Base-by-base conservation (phyloP, 2,113 vertebrate species). In the Antechinus stuartii region DNA sequence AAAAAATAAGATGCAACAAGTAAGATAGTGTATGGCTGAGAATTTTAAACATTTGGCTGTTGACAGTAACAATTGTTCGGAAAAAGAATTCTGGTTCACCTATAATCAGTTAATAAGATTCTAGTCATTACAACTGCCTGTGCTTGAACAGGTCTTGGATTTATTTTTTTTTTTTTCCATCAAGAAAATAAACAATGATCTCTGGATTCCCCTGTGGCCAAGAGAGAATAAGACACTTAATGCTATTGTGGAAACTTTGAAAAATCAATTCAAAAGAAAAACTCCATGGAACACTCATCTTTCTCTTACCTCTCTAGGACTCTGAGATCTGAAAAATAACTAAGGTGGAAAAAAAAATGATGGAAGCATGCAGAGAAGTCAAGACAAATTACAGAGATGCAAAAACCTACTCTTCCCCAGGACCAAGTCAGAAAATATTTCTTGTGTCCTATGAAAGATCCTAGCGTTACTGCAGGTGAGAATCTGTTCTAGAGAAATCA, bases 401-500 rank as follows among this genome's bases (percentile, higher is more conserved):
- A 92, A 90, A 96, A 97, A 52, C 55, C 50, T 49, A 22, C 90
- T 91, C 55, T 96, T 96, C 76, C 56, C 96, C 49, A 92, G 92
- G 94, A 93, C 92, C 93, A 97, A 94, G 54, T 96, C 91, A 90
- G 90, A 92, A 92, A 95, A 26, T 47, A 89, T 53, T 92, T 54
- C 68, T 90, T 92, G 96, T 94, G 90, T 96, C 50, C 95, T 91
- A 91, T 52, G 96, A 97, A 97, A 96, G 96, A 96, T 96, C 95
- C 94, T 92, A 91, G 95, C 96, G 94, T 97, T 96, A 97, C 94
- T 97, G 54, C 94, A 93, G 94, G 96, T 96, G 96, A 95, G 93
- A 97, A 95, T 98, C 94, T 96, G 94, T 93, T 94, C 92, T 55
- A 89, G 89, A 14, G 95, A 98, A 97, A 97, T 97, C 97, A 98